A percentile compares a stretch with the other conserved stretches of the same genome.
phyloP scores from a whole-genome alignment of 1,140 invertebrate genomes.

The Caerostris darwini region DNA sequence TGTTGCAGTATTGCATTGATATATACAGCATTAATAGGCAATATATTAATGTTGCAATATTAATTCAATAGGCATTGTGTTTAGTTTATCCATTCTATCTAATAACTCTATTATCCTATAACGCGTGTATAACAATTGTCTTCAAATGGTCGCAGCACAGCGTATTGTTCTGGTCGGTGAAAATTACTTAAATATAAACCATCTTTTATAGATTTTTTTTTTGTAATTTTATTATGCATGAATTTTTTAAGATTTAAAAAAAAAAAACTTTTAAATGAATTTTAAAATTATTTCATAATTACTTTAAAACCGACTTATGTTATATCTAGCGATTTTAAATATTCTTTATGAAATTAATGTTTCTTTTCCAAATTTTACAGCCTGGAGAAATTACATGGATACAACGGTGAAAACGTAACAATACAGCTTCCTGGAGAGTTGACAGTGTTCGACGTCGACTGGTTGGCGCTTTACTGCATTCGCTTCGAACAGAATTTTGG shows the following conservation, averaged over 20 bases:
- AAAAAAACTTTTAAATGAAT: background rate
- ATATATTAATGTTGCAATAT: no score
- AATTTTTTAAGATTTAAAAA: background rate
- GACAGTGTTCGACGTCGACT: constrained; percentile 92
- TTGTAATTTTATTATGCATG: background rate
- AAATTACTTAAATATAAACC: no score
- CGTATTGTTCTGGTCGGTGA: no score
- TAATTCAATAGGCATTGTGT: no score
- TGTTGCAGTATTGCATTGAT: no score
- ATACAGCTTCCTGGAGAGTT: constrained; percentile 91
- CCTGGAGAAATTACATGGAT: constrained; percentile 87
- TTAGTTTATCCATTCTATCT: no score
- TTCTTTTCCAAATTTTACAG: constrained; percentile 82
- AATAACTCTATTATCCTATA: no score
- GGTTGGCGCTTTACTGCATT: constrained; percentile 91
- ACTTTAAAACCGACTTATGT: background rate
- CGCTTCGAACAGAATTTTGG: constrained; percentile 88
- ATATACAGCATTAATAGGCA: no score
- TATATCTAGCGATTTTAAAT: background rate
- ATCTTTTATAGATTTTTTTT: no score
- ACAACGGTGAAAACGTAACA: constrained; percentile 88
- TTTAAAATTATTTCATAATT: background rate
- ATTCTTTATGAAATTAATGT: background rate
- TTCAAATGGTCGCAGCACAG: no score
- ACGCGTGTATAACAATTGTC: no score